These are phyloP conservation scores for Caenorhabditis sp. DNA, from an alignment of 2,888 invertebrate genomes.

Conservation along the genomic window DNA sequence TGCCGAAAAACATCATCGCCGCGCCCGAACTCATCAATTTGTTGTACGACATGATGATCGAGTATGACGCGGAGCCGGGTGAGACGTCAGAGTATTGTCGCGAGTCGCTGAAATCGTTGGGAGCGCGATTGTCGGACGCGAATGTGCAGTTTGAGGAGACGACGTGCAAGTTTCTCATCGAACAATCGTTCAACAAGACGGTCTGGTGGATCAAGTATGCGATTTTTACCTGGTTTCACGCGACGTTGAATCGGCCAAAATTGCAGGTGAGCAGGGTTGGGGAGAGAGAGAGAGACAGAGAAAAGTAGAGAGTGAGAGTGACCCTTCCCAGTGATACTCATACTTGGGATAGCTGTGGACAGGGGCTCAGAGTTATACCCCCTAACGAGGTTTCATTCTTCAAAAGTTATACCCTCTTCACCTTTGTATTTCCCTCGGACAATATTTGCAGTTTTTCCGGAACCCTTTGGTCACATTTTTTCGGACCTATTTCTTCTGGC, in stretches of 20 bases:
- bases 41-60: background rate
- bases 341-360: no score
- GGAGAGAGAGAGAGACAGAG: no score
- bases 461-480: no score
- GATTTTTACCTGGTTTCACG: constrained; percentile 12
- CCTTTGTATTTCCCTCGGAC: no score
- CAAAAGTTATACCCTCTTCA: no score
- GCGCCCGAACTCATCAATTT: background rate
- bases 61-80: background rate
- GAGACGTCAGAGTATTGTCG: constrained; percentile 15
- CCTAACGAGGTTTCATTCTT: no score
- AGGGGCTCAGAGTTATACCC: no score
- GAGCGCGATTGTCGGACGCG: constrained; percentile 6
- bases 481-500: no score
- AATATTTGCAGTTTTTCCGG: no score
- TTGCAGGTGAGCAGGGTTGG: constrained; percentile 9
- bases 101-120: constrained; percentile 25
- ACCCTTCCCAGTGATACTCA: no score
- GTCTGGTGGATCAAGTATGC: constrained; percentile 38
- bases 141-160: constrained; percentile 5
- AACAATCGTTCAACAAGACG: constrained; percentile 8
- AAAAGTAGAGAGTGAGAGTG: no score
- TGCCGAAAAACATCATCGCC: background rate
- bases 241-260: constrained; percentile 2
- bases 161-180: background rate